Base-by-base conservation (phyloP, 2,113 vertebrate genomes). In the Sylvilagus bachmani region DNA sequence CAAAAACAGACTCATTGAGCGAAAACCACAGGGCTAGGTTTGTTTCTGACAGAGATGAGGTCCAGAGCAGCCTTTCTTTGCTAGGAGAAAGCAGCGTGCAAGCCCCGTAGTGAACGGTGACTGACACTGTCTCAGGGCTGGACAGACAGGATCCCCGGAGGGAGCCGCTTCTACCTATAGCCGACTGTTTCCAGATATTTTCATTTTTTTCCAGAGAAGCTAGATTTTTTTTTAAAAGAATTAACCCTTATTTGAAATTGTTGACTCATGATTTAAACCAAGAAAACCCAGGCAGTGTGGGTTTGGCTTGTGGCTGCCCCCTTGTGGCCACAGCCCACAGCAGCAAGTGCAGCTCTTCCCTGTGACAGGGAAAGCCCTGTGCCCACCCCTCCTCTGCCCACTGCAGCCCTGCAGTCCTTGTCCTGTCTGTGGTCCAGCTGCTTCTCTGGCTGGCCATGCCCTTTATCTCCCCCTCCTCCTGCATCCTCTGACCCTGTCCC, bases 151-250 rank as follows among this genome's bases (percentile, higher is more conserved):
- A 14, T 19, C 55, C 55, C 11, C 55, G 55, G 55, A 58, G 55
- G 55, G 14, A 58, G 55, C 55, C 13, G 55, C 55, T 58, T 14
- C 19, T 14, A 4, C 55, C 19, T 10, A 53, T 10, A 38, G n/a
- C 3, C 0, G n/a, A 27, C 71, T 22, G 4, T 71, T 89, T 73
- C 88, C 38, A 89, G 80, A 86, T 53, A 36, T 25, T 81, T 86
- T n/a, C 5, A 9, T n/a, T 80, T 84, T 44, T 89, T 51, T 31
- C 71, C 71, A 91, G 74, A 62, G 58, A 93, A 95, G 74, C 22
- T 74, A 71, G 61, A 51, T 90, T 75, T 64, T 4, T 53, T 89
- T 90, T 95, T 71, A 38, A 21, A 51, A 4, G 36, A 73, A 78
- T 86, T 31, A 36, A 66, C 36, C 31, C 31, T 21, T 53, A 67